Evolutionary conservation across 2,888 invertebrate genomes (phyloP), one percentile per base, ranked within the genome.

Genomic region (Leucophora obtusa): DNA sequence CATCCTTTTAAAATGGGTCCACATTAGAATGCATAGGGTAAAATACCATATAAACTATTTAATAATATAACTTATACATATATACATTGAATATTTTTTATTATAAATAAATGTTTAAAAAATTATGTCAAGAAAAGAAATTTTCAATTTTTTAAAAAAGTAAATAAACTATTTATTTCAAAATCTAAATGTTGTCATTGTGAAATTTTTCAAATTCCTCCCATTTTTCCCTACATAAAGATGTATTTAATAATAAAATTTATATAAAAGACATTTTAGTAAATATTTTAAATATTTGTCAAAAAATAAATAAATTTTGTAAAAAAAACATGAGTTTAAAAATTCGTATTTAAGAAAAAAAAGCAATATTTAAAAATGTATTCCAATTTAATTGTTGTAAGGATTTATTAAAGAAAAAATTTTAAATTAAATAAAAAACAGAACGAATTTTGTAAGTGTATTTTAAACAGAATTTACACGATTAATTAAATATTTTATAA

Each of bases 341-440:
- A 56, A 71, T 56, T 51, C 62, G 38, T 62, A 15, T 66, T 60
- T 35, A 70, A 58, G 35, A 63, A 72, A 60, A 69, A 59, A 66
- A 81, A 81, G 81, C 81, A 81, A 81, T 81, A 81, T 81, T 73
- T 77, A 69, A 63, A 71, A 63, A 43, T 17, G 15, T 69, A 63
- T 81, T 74, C 69, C 66, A 77, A 74, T 70, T 77, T 38, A 74
- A 77, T 77, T 71, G 63, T 76, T 76, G 56, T 69, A 43, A 74
- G 53, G 28, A 47, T 51, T 33, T 53, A 51, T 53, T 50, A 56
- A 60, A 65, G 18, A 62, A 50, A 38, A 17, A 28, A 62, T 53
- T 21, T 53, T 10, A 21, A 53, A 53, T 53, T 4, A 17, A 33
- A 33, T 33, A 14, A 15, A 15, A 9, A 43, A 21, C 6, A 28